phyloP scores from a whole-genome alignment of 2,888 invertebrate genomes.

The Athalia cordata region DNA sequence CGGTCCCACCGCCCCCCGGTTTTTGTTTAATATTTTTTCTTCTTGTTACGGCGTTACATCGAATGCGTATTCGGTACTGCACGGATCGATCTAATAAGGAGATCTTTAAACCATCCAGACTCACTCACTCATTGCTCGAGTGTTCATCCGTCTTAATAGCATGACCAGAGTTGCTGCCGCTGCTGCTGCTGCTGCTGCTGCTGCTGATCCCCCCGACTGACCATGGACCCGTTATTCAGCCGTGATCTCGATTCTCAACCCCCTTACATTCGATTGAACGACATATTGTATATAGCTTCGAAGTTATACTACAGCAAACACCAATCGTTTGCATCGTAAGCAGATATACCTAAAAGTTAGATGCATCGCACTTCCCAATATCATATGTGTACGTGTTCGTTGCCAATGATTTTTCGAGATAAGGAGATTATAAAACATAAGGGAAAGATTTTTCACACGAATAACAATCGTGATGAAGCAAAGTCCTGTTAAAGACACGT shows the following conservation, averaged over 20 bases:
- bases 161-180: no score
- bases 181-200: no score
- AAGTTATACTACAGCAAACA: background rate
- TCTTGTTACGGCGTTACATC: constrained; percentile 20
- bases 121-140: background rate
- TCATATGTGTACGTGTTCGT: no score
- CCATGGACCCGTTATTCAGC: constrained; percentile 65
- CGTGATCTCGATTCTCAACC: constrained; percentile 65
- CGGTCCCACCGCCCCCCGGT: background rate
- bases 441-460: no score
- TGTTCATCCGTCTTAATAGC: background rate
- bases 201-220: constrained; percentile 50
- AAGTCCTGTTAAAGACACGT: no score
- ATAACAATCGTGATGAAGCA: no score
- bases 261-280: constrained; percentile 56
- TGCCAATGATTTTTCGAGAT: no score
- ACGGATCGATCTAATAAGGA: constrained; percentile 26
- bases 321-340: no score
- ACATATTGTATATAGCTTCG: background rate
- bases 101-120: constrained; percentile 17
- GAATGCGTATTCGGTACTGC: constrained; percentile 28
- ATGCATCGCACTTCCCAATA: no score
- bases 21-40: background rate
- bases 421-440: no score
- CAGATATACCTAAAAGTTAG: no score